phyloP scores from a whole-genome alignment of 1,140 invertebrate genomes.

The Listronotus bonariensis region DNA sequence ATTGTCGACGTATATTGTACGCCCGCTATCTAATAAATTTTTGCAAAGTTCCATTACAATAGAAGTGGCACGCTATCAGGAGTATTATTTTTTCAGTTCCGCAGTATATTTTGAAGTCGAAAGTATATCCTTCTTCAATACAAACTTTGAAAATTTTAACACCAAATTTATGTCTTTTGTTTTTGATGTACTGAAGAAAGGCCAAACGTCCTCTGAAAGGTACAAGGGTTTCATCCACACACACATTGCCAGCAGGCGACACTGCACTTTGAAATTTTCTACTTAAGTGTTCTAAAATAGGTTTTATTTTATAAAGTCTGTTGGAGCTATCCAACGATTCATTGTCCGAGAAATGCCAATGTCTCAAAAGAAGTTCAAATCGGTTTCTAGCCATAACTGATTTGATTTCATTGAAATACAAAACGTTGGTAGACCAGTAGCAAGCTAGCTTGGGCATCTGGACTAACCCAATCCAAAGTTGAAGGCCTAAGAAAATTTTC shows the following conservation, averaged over 20 bases:
- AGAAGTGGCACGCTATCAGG: constrained; percentile 40
- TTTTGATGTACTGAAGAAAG: constrained; percentile 30
- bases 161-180: constrained; percentile 26
- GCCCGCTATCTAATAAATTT: constrained; percentile 44
- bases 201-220: constrained; percentile 26
- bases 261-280: no score
- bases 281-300: no score
- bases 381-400: constrained; percentile 7
- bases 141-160: constrained; percentile 24
- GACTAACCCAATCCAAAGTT: constrained; percentile 31
- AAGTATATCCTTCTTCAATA: constrained; percentile 1
- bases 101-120: background rate
- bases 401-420: constrained; percentile 25
- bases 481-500: constrained; percentile 27
- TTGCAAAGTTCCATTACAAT: constrained; percentile 46
- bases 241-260: constrained; percentile 17
- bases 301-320: no score
- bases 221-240: constrained; percentile 42
- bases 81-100: constrained; percentile 26
- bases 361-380: constrained; percentile 20
- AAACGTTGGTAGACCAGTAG: constrained; percentile 27
- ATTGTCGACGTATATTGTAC: constrained; percentile 52
- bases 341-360: constrained; percentile 15
- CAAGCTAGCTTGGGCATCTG: constrained; percentile 15
- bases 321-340: no score